phyloP scores from a whole-genome alignment of 2,888 invertebrate genomes.

The Scrobipalpa atriplicella region DNA sequence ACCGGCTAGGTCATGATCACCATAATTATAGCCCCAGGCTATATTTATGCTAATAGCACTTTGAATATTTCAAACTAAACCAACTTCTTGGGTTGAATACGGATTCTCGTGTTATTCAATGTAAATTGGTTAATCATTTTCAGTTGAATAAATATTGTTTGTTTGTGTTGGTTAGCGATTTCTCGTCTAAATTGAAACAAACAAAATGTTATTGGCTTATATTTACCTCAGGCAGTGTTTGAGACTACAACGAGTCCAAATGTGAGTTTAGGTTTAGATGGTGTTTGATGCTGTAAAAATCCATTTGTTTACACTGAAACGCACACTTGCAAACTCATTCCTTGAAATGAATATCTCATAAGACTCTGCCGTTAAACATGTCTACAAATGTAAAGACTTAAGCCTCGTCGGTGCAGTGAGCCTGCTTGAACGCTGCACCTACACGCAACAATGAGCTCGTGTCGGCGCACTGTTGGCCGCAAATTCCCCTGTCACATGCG shows the following conservation, averaged over 20 bases:
- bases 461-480: constrained; percentile 45
- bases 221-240: not conserved
- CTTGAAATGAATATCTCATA: too few species aligned
- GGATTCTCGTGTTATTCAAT: not conserved
- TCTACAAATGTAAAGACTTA: not conserved
- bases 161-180: not conserved
- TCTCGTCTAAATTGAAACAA: constrained; percentile 1
- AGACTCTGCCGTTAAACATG: too few species aligned
- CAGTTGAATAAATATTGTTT: constrained; percentile 2
- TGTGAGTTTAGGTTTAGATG: too few species aligned
- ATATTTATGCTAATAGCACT: constrained; percentile 29
- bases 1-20: constrained; percentile 28
- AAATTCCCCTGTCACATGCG: constrained; percentile 47
- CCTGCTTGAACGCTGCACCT: constrained; percentile 48
- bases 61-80: constrained; percentile 22
- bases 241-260: too few species aligned
- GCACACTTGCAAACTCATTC: too few species aligned
- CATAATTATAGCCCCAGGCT: constrained; percentile 23
- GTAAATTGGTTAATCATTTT: not conserved
- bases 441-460: constrained; percentile 48
- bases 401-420: constrained; percentile 25
- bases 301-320: too few species aligned
- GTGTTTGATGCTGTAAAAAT: too few species aligned
- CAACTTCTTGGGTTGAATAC: constrained; percentile 8
- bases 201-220: not conserved